A percentile compares a stretch with the other conserved stretches of the same genome.
Evolutionary conservation across 2,797 vertebrate species (phyloP).

Genomic region (Sphenodon punctatus): DNA sequence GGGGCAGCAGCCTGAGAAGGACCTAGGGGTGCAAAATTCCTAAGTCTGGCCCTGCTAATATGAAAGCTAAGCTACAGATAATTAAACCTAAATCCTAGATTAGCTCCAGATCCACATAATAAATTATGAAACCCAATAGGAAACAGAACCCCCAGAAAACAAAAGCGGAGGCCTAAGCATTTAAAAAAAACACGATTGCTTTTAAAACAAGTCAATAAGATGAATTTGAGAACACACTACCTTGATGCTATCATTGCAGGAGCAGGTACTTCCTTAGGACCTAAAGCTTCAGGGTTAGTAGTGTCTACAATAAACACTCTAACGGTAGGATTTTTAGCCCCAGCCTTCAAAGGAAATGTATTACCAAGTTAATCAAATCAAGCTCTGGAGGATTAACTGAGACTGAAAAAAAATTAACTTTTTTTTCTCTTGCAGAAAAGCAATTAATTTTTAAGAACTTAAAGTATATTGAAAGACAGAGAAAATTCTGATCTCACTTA

Average conservation of each 20-base stretch:
- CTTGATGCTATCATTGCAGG: slow-evolving; percentile 82
- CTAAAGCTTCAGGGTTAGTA: slow-evolving; percentile 58
- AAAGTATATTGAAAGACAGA: neutral
- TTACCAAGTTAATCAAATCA: slow-evolving; percentile 32
- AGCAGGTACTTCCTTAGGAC: slow-evolving; percentile 77
- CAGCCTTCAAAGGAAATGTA: slow-evolving; percentile 82
- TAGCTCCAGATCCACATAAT: neutral
- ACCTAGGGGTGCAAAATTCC: too few relatives aligned
- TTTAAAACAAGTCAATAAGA: neutral
- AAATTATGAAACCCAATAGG: neutral
- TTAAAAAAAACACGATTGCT: neutral
- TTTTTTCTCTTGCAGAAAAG: neutral
- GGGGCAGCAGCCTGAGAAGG: too few relatives aligned
- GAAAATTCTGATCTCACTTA: neutral
- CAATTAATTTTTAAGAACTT: neutral
- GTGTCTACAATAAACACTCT: slow-evolving; percentile 87
- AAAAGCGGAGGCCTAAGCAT: neutral
- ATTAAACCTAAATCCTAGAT: neutral
- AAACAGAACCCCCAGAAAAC: neutral
- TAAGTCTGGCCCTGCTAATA: too few relatives aligned
- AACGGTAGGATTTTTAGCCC: slow-evolving; percentile 85
- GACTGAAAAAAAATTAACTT: neutral
- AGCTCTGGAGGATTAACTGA: neutral
- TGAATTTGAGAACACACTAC: slow-evolving; percentile 73
- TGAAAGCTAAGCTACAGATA: too few relatives aligned